These are phyloP conservation scores for Hydractinia echinata DNA, from an alignment of 30 jellyfish, hydroid and myxozoan genomes.

Conservation along the genomic window DNA sequence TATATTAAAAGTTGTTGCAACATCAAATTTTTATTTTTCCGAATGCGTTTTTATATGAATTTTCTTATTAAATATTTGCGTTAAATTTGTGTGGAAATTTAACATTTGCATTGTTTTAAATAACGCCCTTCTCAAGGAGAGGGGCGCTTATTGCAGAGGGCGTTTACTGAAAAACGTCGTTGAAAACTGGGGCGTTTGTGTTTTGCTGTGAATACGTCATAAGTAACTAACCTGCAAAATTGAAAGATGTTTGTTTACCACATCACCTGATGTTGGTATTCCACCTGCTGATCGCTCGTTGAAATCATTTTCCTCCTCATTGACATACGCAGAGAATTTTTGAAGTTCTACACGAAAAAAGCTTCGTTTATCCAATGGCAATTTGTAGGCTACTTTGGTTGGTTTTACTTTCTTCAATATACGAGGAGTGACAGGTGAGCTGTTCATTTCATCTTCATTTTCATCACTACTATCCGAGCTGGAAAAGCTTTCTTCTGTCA, in stretches of 20 bases:
- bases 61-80: no score
- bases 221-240: background rate
- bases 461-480: conserved; percentile 11
- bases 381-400: background rate
- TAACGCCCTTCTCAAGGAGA: no score
- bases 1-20: no score
- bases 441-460: background rate
- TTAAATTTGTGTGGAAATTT: no score
- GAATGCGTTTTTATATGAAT: no score
- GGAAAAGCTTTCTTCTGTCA: background rate
- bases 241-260: background rate
- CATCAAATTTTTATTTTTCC: no score
- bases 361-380: background rate
- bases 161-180: no score
- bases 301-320: background rate
- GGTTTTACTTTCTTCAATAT: background rate
- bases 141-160: no score
- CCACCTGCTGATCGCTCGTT: background rate
- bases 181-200: no score
- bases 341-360: background rate
- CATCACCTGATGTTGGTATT: background rate
- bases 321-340: background rate
- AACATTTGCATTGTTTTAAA: no score
- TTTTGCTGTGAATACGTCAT: background rate
- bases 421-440: background rate